Conservation (phyloP, 2,113 vertebrate species). For the Saccopteryx bilineata region DNA sequence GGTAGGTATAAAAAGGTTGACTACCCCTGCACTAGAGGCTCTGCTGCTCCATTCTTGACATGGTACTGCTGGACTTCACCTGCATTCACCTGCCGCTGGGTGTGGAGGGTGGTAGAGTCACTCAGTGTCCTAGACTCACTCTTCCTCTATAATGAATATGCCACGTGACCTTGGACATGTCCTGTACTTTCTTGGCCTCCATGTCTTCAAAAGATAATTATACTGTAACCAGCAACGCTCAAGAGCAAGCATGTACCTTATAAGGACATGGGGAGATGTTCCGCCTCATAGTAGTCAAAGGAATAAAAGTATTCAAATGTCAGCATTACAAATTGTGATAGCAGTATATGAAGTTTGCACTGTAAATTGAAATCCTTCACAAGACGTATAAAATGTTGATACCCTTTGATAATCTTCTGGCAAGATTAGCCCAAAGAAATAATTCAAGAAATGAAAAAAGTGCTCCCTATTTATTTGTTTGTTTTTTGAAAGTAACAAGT, state of each 20-base stretch:
- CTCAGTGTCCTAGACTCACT: background rate
- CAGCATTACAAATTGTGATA: background rate
- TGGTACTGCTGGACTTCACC: background rate
- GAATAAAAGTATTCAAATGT: background rate
- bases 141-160: background rate
- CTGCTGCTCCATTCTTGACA: background rate
- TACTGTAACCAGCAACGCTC: background rate
- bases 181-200: background rate
- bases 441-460: background rate
- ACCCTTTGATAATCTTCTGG: background rate
- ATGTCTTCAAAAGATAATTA: background rate
- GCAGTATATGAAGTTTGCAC: background rate
- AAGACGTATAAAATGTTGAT: background rate
- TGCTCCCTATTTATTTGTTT: background rate
- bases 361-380: background rate
- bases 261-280: background rate
- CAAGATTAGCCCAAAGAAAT: background rate
- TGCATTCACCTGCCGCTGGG: background rate
- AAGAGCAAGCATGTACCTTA: background rate
- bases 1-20: too few species aligned
- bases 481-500: background rate
- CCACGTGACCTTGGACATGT: background rate
- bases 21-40: background rate
- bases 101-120: background rate
- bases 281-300: background rate